Percentiles rank a stretch among this genome's conserved stretches.
Evolutionary conservation across 2,888 invertebrate genomes (phyloP).

Genomic region (Drosophila dives): DNA sequence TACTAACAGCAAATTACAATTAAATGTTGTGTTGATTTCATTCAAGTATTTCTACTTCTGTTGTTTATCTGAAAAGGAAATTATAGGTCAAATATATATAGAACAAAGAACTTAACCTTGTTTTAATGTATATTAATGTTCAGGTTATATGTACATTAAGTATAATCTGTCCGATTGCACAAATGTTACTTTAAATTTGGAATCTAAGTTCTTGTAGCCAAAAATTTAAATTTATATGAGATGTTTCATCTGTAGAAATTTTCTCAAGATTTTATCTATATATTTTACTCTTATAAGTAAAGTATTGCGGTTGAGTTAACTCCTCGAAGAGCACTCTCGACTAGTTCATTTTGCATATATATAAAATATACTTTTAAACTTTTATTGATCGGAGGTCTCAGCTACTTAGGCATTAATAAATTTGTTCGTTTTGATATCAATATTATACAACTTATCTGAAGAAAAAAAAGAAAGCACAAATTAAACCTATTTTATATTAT

Average conservation of each 20-base stretch:
- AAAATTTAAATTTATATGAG: not conserved
- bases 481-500: not conserved
- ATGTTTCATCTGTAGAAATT: not conserved
- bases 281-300: not conserved
- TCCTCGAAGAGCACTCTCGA: too few species aligned
- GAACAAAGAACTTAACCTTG: not conserved
- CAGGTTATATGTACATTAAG: not conserved
- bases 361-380: not conserved
- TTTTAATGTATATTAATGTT: not conserved
- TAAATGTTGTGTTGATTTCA: conserved; percentile 28
- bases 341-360: not conserved
- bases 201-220: not conserved
- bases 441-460: not conserved
- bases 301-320: too few species aligned
- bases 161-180: not conserved
- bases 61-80: conserved; percentile 9
- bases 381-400: not conserved
- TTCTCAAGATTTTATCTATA: not conserved
- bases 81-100: not conserved
- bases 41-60: not conserved
- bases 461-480: too few species aligned
- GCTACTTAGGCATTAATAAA: not conserved
- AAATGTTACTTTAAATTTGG: not conserved
- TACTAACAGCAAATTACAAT: conserved; percentile 4
- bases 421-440: not conserved